These are phyloP conservation scores for Leptosomus discolor DNA, from an alignment of 2,113 vertebrate genomes.

Conservation along the genomic window DNA sequence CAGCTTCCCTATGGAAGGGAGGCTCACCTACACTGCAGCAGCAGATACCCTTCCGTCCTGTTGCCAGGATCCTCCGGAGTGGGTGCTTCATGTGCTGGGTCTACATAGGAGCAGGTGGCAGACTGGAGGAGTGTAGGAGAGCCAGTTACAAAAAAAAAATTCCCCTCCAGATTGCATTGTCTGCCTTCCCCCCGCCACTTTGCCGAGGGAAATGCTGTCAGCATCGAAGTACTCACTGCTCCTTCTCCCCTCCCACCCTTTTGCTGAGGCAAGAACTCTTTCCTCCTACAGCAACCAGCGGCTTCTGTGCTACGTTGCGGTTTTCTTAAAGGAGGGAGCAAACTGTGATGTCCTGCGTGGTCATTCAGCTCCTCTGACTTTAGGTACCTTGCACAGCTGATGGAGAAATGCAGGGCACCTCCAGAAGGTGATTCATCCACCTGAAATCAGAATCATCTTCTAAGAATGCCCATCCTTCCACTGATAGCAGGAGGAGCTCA, in stretches of 20 bases:
- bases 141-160: background rate
- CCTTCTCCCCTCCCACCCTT: constrained; percentile 50
- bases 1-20: background rate
- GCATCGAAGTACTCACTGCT: constrained; percentile 16
- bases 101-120: constrained; percentile 53
- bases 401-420: background rate
- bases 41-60: background rate
- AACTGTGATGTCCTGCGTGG: background rate
- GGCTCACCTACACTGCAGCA: background rate
- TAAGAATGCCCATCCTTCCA: background rate
- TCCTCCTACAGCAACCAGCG: background rate
- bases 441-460: background rate
- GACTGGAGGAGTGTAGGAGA: constrained; percentile 67
- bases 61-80: constrained; percentile 20
- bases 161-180: constrained; percentile 65
- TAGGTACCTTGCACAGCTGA: background rate
- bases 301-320: background rate
- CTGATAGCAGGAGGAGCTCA: background rate
- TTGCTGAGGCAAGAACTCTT: constrained; percentile 35
- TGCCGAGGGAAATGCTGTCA: constrained; percentile 39
- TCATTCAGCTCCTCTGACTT: background rate
- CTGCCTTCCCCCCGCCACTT: constrained; percentile 26
- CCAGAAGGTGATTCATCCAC: background rate
- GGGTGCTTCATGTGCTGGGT: constrained; percentile 49
- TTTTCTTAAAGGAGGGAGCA: background rate